Conservation (phyloP, 2,888 invertebrate genomes). For the Parnassius orleans region DNA sequence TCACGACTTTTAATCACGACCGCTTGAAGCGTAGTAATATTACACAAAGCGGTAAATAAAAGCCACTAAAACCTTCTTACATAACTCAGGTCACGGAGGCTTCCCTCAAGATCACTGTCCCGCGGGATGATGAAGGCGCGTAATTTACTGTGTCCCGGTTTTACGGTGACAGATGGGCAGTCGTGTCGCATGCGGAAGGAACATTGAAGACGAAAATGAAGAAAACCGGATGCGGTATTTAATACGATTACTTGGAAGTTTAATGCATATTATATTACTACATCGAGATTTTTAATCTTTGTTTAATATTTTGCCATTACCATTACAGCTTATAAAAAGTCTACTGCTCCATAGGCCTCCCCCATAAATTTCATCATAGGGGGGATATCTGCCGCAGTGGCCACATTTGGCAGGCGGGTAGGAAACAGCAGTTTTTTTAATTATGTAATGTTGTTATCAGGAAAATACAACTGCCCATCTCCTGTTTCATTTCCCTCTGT, state of each 20-base stretch:
- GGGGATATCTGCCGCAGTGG: too few species aligned
- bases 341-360: too few species aligned
- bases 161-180: conserved; percentile 69
- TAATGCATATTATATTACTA: too few species aligned
- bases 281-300: too few species aligned
- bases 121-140: conserved; percentile 68
- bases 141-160: conserved; percentile 69
- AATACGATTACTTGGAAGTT: not conserved
- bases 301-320: too few species aligned
- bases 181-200: conserved; percentile 45
- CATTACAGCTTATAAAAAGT: too few species aligned
- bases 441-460: too few species aligned
- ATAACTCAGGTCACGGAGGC: conserved; percentile 30
- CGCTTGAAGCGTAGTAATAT: conserved; percentile 21
- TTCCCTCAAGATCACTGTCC: conserved; percentile 52
- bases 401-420: too few species aligned
- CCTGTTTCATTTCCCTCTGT: too few species aligned
- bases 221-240: conserved; percentile 35
- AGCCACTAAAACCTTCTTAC: conserved; percentile 33
- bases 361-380: too few species aligned
- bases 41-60: conserved; percentile 42
- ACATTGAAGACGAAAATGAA: conserved; percentile 10
- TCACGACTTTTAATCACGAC: not conserved
- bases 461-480: too few species aligned
- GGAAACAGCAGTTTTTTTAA: too few species aligned